Percentiles rank a stretch among this genome's conserved stretches.
Evolutionary conservation across 2,888 invertebrate species (phyloP).

Genomic region (Cryptosula pallasiana): DNA sequence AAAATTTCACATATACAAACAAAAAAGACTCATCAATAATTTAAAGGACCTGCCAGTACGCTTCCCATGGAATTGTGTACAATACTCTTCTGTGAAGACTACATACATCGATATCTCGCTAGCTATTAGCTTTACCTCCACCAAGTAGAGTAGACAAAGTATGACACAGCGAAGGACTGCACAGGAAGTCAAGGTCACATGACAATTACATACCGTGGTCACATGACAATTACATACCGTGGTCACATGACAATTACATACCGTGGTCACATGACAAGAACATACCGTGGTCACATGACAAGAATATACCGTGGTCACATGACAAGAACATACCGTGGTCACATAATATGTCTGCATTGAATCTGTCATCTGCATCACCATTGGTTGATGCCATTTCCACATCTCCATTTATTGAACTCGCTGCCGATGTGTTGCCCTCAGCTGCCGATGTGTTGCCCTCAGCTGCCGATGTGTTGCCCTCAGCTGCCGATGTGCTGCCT

Average conservation of each 20-base stretch:
- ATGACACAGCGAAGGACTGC: too few species aligned
- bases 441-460: not conserved
- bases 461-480: not conserved
- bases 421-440: not conserved
- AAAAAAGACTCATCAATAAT: too few species aligned
- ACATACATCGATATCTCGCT: too few species aligned
- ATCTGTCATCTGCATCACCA: constrained; percentile 36
- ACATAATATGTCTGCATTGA: constrained; percentile 60
- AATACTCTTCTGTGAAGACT: too few species aligned
- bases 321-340: constrained; percentile 52
- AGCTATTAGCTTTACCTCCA: too few species aligned
- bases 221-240: too few species aligned
- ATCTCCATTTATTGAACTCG: not conserved
- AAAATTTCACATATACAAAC: too few species aligned
- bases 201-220: too few species aligned
- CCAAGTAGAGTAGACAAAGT: too few species aligned
- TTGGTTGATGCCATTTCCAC: not conserved
- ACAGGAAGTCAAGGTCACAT: too few species aligned
- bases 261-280: constrained; percentile 27
- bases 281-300: not conserved
- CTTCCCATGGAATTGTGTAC: too few species aligned
- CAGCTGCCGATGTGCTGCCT: not conserved
- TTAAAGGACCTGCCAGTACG: too few species aligned
- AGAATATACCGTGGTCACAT: constrained; percentile 46
- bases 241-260: constrained; percentile 27